Base-by-base conservation (phyloP, 2,113 vertebrate genomes). In the Crotalus horridus region DNA sequence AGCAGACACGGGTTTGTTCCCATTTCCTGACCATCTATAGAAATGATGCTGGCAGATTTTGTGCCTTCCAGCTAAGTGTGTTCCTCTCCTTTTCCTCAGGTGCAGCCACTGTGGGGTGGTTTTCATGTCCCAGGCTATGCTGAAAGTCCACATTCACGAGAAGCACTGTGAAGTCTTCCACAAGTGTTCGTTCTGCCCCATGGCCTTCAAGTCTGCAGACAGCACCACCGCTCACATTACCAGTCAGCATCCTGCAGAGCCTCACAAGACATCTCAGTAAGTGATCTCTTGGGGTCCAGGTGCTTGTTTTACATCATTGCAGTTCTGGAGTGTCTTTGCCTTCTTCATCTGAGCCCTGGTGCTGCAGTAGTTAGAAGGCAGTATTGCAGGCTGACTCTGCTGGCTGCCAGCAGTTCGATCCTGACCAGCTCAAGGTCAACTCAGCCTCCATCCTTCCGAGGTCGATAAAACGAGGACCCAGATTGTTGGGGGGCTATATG, bases 101-200 rank as follows among this genome's bases (percentile, higher is more conserved):
- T 99, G 99, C 97, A 98, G 98, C 96, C 99, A 99, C 94, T 99
- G 99, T 94, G 99, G 99, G 85, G 98, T 98, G 86, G 98, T 99
- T 94, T 99, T 99, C 95, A 98, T 98, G 97, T 98, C 98, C 85
- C 96, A 99, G 0, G 97, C 98, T 91, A 97, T 98, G 96, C 98
- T 99, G 93, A 99, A 99, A 96, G 96, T 94, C 95, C 99, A 99
- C 97, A 98, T 99, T 91, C 98, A 99, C 0, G 99, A 99, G 95
- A 98, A 98, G 94, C 99, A 99, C 97, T 99, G 98, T 92, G 98
- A 99, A 96, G 97, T 99, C 94, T 98, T 99, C 96, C 98, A 99
- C 97, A 99, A 99, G 95, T 99, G 99, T 97, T 98, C 98, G 89
- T 97, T 98, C 93, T 99, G 99, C 96, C 98, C 98, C 0, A 98